These are phyloP conservation scores for Coelopa frigida DNA, from an alignment of 1,140 invertebrate genomes.

Conservation along the genomic window DNA sequence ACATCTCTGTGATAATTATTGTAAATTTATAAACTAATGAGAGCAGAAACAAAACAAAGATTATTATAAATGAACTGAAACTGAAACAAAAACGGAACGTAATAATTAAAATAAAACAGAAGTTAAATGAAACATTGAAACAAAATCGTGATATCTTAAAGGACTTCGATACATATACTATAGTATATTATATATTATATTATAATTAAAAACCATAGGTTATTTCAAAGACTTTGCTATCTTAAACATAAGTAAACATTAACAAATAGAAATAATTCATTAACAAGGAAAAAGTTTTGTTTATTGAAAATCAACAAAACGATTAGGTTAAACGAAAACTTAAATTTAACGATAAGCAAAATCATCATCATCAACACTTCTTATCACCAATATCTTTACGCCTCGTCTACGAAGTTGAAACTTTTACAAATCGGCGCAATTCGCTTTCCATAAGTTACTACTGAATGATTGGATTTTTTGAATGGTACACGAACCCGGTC, in stretches of 20 bases:
- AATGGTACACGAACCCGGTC: no score
- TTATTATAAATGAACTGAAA: constrained; percentile 10
- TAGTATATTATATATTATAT: constrained; percentile 45
- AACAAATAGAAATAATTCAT: constrained; percentile 11
- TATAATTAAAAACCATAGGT: constrained; percentile 35
- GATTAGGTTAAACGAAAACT: constrained; percentile 12
- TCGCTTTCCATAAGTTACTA: no score
- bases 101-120: constrained; percentile 17
- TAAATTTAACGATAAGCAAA: constrained; percentile 3
- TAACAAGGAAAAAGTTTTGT: no score
- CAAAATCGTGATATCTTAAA: constrained; percentile 47
- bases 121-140: constrained; percentile 45
- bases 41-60: constrained; percentile 14
- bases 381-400: no score
- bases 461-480: no score
- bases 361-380: no score
- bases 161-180: constrained; percentile 45
- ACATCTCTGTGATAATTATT: constrained; percentile 46
- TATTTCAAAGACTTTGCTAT: constrained; percentile 18
- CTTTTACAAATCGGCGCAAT: no score
- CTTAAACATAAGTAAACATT: constrained; percentile 17
- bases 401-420: no score
- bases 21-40: constrained; percentile 42
- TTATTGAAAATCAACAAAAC: not conserved
- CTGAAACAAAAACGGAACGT: constrained; percentile 13